Base-by-base conservation (phyloP, 2,113 vertebrate genomes). In the Sminthopsis crassicaudata region DNA sequence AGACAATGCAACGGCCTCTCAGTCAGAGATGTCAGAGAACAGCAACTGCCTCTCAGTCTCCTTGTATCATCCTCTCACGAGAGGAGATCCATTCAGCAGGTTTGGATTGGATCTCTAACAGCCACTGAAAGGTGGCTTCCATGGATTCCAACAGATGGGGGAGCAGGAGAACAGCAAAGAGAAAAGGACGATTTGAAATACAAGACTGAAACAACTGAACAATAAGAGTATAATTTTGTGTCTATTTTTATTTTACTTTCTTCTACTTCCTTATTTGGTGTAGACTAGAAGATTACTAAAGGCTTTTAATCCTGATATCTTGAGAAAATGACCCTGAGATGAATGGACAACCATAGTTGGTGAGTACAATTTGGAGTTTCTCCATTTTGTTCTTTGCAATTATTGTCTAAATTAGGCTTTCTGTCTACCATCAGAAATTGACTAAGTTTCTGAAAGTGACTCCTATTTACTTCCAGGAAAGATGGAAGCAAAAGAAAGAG, bases 231-330 rank as follows among this genome's bases (percentile, higher is more conserved):
- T 90, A 36, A 90, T 89, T 91, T 91, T n/a, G 53, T 93, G 36
- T 26, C 24, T 67, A 2, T 26, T 93, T 36, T 92, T 89, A 10
- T 2, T 91, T 92, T 52, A 27, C 30, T 91, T 2, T 76, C 36
- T 8, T 92, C 94, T 51, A 25, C 8, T 94, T 30, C 26, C 95
- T 95, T 95, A 19, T 84, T 96, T 46, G 89, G 19, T 90, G 93
- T 95, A 92, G 91, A 54, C 11, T 14, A 96, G 93, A 91, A 91
- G 26, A 90, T 95, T n/a, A 67, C 53, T 42, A 96, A 93, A 88
- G 36, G 2, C 14, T 88, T 94, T 90, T 95, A 90, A 91, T 48
- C 36, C 51, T 50, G 52, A 23, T n/a, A 9, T 91, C 53, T 91
- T 51, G 60, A 90, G 92, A 90, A 91, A 93, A 36, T 67, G 30